Base-by-base conservation (phyloP, 2,113 vertebrate species). In the Trogon melanurus region DNA sequence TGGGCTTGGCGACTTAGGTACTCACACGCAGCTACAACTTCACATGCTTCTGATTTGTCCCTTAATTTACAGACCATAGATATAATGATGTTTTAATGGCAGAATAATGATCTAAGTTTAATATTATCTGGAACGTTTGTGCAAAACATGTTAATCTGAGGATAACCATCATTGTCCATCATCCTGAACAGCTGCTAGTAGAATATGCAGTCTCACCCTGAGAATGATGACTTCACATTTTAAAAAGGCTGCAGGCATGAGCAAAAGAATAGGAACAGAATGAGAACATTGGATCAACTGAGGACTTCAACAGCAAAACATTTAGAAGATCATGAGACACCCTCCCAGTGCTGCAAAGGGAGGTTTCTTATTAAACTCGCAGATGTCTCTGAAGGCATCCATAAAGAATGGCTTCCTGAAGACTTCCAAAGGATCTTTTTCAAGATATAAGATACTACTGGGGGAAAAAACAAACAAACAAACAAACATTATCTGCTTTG, bases 221-320 rank as follows among this genome's bases (percentile, higher is more conserved):
- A 75, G 62, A 92, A 72, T 47, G 41, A 87, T 69, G 64, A 93
- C 82, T 93, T 88, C 88, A 93, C 51, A 36, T 88, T 91, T 91
- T 94, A 60, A 91, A 96, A 93, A 93, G 83, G 48, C 92, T 95
- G 34, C 60, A 85, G 79, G 56, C 91, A 91, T 74, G 69, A 95
- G 53, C 19, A 64, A 91, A 95, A 96, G 80, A 93, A 89, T 89
- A 86, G 86, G 79, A 94, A 89, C 48, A 81, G 84, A 89, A 93
- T 89, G 47, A 92, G 91, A 91, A 87, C 80, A 89, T 76, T 91
- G 70, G 91, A 88, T 94, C 89, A 96, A 69, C 66, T 87, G 91
- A 95, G 94, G 91, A 86, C 85, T 93, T 95, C 44, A 79, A 57
- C 58, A 74, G 78, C 58, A 93, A 92, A 95, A 81, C 58, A 51